Conservation (phyloP, 2,797 vertebrate genomes). For the Yasuhikotakia modesta region DNA sequence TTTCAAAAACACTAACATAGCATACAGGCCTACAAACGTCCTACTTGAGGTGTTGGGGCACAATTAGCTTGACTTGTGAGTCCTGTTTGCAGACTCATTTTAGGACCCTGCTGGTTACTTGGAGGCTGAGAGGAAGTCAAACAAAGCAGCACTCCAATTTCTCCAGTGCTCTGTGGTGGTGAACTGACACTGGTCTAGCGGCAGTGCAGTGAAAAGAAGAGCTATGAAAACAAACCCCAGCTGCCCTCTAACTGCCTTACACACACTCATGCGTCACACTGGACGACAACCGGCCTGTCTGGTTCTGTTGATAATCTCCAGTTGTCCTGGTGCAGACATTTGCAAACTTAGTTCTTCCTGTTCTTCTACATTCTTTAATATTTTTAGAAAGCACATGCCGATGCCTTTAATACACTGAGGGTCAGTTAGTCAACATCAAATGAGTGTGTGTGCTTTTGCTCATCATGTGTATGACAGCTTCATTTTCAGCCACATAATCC, state of each 20-base stretch:
- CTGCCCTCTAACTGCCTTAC: conserved; percentile 7
- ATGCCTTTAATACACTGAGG: neutral
- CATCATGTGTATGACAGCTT: neutral
- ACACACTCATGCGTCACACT: conserved; percentile 11
- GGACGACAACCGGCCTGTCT: conserved; percentile 12
- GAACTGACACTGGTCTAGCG: conserved; percentile 70
- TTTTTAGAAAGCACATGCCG: conserved; percentile 11
- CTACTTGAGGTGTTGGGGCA: conserved; percentile 53
- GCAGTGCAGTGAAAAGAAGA: conserved; percentile 69
- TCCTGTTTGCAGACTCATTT: conserved; percentile 82
- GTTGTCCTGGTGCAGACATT: too few species aligned
- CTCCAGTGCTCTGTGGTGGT: conserved; percentile 69
- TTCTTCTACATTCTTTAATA: conserved; percentile 2
- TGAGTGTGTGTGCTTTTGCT: neutral
- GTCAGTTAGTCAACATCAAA: conserved; percentile 67
- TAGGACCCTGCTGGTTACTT: conserved; percentile 76
- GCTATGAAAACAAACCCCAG: conserved; percentile 60
- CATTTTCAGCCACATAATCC: conserved; percentile 66
- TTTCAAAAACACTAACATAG: conserved; percentile 4
- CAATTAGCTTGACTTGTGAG: conserved; percentile 69
- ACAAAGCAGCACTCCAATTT: conserved; percentile 76
- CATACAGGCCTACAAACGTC: conserved; percentile 45
- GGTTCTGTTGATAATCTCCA: conserved; percentile 7
- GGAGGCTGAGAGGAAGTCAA: conserved; percentile 80
- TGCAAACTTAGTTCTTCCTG: neutral